phyloP scores from a whole-genome alignment of 2,797 vertebrate species.

The Myiotriccus ornatus region DNA sequence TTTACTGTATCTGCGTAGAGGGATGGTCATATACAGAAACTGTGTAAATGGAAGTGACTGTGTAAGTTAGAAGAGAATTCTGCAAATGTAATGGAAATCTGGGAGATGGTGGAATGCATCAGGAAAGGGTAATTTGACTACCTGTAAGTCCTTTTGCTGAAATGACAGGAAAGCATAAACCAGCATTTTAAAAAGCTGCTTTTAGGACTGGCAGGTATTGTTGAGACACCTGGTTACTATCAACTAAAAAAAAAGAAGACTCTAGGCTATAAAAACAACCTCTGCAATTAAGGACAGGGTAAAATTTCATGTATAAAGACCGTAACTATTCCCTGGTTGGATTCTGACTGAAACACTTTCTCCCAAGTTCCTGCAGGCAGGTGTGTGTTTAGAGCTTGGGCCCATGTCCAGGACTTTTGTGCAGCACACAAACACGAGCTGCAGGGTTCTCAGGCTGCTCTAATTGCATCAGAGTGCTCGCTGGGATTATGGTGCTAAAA shows the following conservation, averaged over 20 bases:
- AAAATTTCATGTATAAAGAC: accelerated
- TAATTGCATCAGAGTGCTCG: neutral
- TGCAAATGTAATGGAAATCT: neutral
- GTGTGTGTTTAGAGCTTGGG: neutral
- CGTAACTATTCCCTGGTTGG: neutral
- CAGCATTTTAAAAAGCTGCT: neutral
- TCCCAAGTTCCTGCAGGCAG: neutral
- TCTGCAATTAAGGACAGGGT: neutral
- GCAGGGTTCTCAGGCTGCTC: neutral
- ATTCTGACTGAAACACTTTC: neutral
- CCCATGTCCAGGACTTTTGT: neutral
- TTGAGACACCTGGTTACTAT: neutral
- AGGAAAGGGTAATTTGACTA: neutral
- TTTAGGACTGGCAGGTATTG: neutral
- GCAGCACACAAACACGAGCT: neutral
- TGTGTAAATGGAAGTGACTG: neutral
- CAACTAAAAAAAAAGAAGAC: neutral
- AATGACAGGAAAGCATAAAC: neutral
- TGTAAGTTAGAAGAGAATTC: neutral
- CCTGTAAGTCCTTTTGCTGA: neutral
- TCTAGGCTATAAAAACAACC: neutral
- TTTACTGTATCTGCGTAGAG: neutral
- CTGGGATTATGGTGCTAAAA: neutral
- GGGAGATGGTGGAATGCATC: neutral
- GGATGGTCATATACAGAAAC: neutral